Conservation (phyloP, 64 coral and sea anemone species). For the Catalaphyllia jardinei region DNA sequence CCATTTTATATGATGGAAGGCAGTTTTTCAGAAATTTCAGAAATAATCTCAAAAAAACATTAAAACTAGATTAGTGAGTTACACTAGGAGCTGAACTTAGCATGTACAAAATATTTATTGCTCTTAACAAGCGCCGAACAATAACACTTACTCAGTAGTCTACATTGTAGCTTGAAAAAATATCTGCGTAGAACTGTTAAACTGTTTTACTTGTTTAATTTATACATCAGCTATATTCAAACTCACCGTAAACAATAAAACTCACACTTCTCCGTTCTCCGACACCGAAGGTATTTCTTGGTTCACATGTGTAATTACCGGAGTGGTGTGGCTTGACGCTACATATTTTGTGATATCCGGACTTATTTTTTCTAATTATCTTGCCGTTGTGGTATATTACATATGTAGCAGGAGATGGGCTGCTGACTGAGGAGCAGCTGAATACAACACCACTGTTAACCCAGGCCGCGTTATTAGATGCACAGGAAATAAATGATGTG, state of each 20-base stretch:
- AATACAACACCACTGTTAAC: background rate
- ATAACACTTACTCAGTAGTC: too few relatives aligned
- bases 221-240: background rate
- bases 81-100: too few relatives aligned
- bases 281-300: conserved; percentile 3
- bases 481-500: conserved; percentile 13
- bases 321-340: background rate
- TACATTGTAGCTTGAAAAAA: too few relatives aligned
- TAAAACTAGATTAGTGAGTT: too few relatives aligned
- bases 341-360: conserved; percentile 50
- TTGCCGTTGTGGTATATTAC: conserved; percentile 25
- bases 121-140: too few relatives aligned
- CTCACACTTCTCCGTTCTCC: background rate
- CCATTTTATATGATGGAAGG: too few relatives aligned
- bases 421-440: conserved; percentile 1
- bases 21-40: too few relatives aligned
- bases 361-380: conserved; percentile 31
- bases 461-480: background rate
- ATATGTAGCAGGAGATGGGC: conserved; percentile 27
- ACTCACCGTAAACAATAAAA: conserved; percentile 2
- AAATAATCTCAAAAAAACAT: too few relatives aligned
- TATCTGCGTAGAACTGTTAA: too few relatives aligned
- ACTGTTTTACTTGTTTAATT: too few relatives aligned
- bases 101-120: too few relatives aligned
- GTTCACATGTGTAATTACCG: conserved; percentile 19